Evolutionary conservation across 1,140 invertebrate genomes (phyloP), one percentile per base, ranked within the genome.

Genomic region (Neuroterus valhalla): DNA sequence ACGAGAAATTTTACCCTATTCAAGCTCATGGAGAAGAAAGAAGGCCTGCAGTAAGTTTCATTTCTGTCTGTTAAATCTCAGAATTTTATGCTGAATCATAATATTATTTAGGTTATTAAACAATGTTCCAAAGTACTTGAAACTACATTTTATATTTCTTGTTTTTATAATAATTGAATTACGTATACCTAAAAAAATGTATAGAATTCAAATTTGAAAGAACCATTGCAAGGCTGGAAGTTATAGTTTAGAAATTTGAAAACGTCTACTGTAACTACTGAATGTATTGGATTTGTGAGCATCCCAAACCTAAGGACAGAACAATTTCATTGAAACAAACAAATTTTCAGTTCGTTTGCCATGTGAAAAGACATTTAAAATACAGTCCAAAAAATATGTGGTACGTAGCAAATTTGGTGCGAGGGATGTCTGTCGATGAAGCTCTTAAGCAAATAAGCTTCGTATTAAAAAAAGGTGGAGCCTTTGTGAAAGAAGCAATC

Each of bases 351-450:
- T 98, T 93, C 91, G 92, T 98, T 0, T 97, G 95, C 78, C 96
- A 98, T 87, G 91, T 93, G 88, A 94, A 94, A 82, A 88, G 89
- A 43, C 95, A 97, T 84, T 93, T 98, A 66, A 97, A 97, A 90
- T 98, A 98, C 83, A 96, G 95, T 83, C 95, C 94, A 0, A 94
- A 96, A 79, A 98, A 98, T 85, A 93, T 98, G 93, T 98, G 96
- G 96, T 98, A 98, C 81, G 92, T 97, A 44, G 96, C 97, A 2
- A 90, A 88, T 80, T 92, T 98, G 81, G 93, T 98, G 8, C 91
- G 97, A 81, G 98, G 98, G 11, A 95, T 99, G 95, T 91, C 94
- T 23, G 93, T 99, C 1, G 97, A 99, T 90, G 97, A 99, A 91
- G 98, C 98, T 50, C 82, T 98, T 1, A 97, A 96, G 88, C 97